phyloP scores from a whole-genome alignment of 2,888 invertebrate species.

The Chromoteleia sp. region DNA sequence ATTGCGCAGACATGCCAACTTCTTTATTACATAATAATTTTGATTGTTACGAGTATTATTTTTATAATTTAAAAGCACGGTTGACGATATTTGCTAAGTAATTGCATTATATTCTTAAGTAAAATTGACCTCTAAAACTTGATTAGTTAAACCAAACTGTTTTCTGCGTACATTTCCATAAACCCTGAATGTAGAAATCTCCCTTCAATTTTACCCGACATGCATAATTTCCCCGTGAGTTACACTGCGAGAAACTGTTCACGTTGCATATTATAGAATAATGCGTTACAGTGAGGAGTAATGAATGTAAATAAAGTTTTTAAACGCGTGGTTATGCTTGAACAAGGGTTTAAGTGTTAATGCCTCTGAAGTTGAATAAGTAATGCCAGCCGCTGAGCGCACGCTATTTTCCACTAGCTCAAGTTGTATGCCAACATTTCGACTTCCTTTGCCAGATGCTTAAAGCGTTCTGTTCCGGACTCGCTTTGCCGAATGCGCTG shows the following conservation, averaged over 20 bases:
- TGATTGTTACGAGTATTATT: too few relatives aligned
- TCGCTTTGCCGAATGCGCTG: constrained; percentile 4
- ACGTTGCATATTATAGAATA: constrained; percentile 20
- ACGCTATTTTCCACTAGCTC: constrained; percentile 77
- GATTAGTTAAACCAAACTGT: not conserved
- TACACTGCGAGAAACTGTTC: constrained; percentile 22
- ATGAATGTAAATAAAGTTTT: constrained; percentile 36
- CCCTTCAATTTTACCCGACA: not conserved
- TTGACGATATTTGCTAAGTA: too few relatives aligned
- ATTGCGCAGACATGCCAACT: too few relatives aligned
- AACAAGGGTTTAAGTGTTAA: constrained; percentile 21
- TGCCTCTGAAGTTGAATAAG: constrained; percentile 28
- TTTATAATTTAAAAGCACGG: too few relatives aligned
- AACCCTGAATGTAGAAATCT: not conserved
- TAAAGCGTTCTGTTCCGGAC: constrained; percentile 10
- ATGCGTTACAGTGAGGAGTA: constrained; percentile 14
- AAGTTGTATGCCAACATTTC: constrained; percentile 47
- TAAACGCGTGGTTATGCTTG: not conserved
- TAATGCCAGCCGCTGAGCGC: constrained; percentile 29
- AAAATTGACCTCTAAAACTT: not conserved
- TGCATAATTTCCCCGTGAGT: constrained; percentile 9
- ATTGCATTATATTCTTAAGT: not conserved
- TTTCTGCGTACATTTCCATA: not conserved
- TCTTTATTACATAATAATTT: too few relatives aligned
- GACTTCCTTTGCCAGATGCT: constrained; percentile 30